Conservation (phyloP, 2,113 vertebrate genomes). For the Epinephelus moara region DNA sequence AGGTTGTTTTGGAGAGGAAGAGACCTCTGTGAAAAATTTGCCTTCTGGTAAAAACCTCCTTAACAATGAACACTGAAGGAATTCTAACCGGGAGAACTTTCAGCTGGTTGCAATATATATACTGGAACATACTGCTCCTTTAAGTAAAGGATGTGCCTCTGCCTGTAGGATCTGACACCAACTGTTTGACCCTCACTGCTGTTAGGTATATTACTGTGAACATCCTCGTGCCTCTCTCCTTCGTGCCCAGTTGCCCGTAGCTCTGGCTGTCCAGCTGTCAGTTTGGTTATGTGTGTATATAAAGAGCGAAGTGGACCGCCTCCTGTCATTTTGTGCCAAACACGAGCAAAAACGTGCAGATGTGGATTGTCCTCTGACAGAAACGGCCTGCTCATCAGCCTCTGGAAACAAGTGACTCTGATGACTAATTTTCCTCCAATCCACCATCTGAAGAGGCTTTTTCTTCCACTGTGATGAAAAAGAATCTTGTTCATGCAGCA, state of each 20-base stretch:
- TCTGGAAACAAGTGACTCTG: constrained; percentile 56
- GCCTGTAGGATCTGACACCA: background rate
- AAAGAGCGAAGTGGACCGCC: constrained; percentile 15
- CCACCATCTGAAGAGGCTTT: constrained; percentile 5
- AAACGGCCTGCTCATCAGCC: constrained; percentile 51
- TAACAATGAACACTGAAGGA: too few relatives aligned
- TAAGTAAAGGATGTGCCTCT: too few relatives aligned
- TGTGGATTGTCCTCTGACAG: constrained; percentile 49
- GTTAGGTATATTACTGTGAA: constrained; percentile 1
- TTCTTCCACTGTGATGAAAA: background rate
- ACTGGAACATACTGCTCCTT: too few relatives aligned
- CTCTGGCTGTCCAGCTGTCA: constrained; percentile 27
- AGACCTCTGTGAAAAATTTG: too few relatives aligned
- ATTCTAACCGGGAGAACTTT: too few relatives aligned
- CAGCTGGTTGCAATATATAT: too few relatives aligned
- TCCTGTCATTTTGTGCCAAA: constrained; percentile 49
- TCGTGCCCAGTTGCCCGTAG: background rate
- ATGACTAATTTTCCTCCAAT: constrained; percentile 53
- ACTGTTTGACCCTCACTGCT: background rate
- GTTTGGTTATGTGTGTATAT: constrained; percentile 15
- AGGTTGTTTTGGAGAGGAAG: too few relatives aligned
- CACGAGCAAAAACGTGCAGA: constrained; percentile 26
- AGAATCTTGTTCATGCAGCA: constrained; percentile 6
- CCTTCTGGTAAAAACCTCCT: too few relatives aligned
- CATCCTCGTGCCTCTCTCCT: background rate